Base-by-base conservation (phyloP, 2,113 vertebrate species). In the Grammomys dolichurus region DNA sequence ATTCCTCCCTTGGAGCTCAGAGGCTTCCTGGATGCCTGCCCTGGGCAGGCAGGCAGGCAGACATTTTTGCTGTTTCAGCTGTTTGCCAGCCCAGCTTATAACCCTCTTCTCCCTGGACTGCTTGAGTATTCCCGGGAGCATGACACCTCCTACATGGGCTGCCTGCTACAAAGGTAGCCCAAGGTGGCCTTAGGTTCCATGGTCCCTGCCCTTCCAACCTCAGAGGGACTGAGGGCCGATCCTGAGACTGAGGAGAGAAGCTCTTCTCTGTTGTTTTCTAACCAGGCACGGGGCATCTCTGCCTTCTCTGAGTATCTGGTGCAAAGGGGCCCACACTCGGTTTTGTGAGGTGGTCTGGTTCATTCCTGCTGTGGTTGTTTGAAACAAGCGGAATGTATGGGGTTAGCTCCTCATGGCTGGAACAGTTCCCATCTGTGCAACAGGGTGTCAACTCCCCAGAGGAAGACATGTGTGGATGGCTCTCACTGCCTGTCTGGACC, bases 51-150 rank as follows among this genome's bases (percentile, higher is more conserved):
- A 10, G 97, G 10, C 86, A 72, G 96, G 60, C 14, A 96, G 95
- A 91, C 89, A 51, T 98, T 98, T 97, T 97, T 97, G 98, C 97
- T 92, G 95, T 97, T 90, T 97, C 98, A 98, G 97, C 98, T 98
- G 95, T 98, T 98, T 98, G 92, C 95, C 95, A 78, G 96, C 98
- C 98, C 95, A 20, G 78, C 63, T 33, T 95, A 4, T 17, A 82
- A 82, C 88, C 40, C 63, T 5, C 51, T 4, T n/a, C 43, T 65
- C 58, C 54, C 40, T 16, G 17, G 48, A 12, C 60, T 51, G 56
- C 88, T 94, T 43, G 73, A 87, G 87, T 63, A 0, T 48, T 67
- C 36, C 26, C 4, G 48, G 40, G 31, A 26, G 3, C 85, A 77
- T 26, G 67, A 63, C 1, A 0, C 77, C 43, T 2, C 48, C 51